Percentiles rank a stretch among this genome's conserved stretches.
phyloP scores from a whole-genome alignment of 2,888 invertebrate species.

The Malthinus seriepunctatus region DNA sequence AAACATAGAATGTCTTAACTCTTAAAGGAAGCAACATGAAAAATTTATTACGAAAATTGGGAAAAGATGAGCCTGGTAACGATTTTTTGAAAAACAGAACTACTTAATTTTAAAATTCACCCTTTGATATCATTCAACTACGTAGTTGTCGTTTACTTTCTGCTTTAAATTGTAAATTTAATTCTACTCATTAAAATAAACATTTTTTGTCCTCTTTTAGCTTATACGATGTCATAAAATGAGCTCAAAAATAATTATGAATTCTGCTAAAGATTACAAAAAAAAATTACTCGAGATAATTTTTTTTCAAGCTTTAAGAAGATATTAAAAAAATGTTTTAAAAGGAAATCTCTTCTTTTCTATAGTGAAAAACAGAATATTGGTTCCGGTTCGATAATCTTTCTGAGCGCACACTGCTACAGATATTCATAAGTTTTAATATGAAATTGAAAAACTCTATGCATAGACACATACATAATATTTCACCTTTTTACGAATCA shows the following conservation, averaged over 20 bases:
- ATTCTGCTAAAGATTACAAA: too few species aligned
- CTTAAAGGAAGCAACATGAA: too few species aligned
- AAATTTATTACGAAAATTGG: too few species aligned
- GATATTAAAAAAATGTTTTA: slow-evolving; percentile 41
- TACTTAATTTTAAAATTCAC: too few species aligned
- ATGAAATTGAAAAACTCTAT: slow-evolving; percentile 20
- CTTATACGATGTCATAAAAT: not conserved
- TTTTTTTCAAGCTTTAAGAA: slow-evolving; percentile 24
- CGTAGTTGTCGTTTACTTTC: not conserved
- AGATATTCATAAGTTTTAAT: slow-evolving; percentile 33
- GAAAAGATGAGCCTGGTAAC: too few species aligned
- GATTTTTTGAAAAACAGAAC: too few species aligned
- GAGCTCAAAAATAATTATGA: not conserved
- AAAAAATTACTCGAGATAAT: slow-evolving; percentile 6
- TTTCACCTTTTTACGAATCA: too few species aligned
- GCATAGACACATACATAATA: too few species aligned
- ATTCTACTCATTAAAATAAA: too few species aligned
- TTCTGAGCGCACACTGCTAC: slow-evolving; percentile 36
- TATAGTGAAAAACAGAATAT: slow-evolving; percentile 41
- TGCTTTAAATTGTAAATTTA: not conserved
- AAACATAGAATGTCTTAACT: too few species aligned
- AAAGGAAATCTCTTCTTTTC: slow-evolving; percentile 32
- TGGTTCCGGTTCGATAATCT: slow-evolving; percentile 40
- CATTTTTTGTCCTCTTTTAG: too few species aligned
- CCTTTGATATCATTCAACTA: too few species aligned